Percentiles rank a stretch among this genome's conserved stretches.
These are phyloP conservation scores for Pachyramphus minor DNA, from an alignment of 2,113 vertebrate genomes.

Conservation along the genomic window DNA sequence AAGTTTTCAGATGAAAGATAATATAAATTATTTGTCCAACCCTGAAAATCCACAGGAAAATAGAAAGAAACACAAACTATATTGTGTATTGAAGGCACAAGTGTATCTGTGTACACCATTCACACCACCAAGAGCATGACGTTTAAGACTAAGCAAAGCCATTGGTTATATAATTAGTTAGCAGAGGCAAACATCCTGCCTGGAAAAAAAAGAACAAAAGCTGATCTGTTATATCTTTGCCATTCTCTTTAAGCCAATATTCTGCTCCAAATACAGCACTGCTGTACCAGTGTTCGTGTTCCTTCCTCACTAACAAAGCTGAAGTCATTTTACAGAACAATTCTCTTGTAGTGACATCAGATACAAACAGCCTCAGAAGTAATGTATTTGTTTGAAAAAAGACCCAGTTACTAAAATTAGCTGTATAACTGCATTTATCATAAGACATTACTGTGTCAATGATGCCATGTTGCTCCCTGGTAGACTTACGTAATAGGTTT, in stretches of 20 bases:
- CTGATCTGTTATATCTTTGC: constrained; percentile 53
- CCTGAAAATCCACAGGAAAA: background rate
- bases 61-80: background rate
- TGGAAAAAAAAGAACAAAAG: constrained; percentile 70
- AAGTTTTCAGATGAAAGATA: background rate
- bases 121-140: constrained; percentile 51
- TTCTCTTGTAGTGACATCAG: constrained; percentile 14
- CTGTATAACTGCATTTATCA: background rate
- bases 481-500: constrained; percentile 17
- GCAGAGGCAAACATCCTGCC: constrained; percentile 63
- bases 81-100: constrained; percentile 32
- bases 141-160: constrained; percentile 72
- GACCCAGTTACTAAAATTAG: constrained; percentile 28
- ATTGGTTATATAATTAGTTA: constrained; percentile 69
- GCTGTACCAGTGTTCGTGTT: constrained; percentile 32
- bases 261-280: constrained; percentile 42
- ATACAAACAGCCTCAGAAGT: constrained; percentile 16
- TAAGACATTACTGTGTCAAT: background rate
- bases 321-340: constrained; percentile 22
- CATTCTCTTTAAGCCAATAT: constrained; percentile 54
- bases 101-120: constrained; percentile 39
- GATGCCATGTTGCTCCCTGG: background rate
- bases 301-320: constrained; percentile 32
- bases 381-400: background rate
- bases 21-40: background rate